Evolutionary conservation across 2,797 vertebrate genomes (phyloP).

Genomic region (Protosalanx chinensis): DNA sequence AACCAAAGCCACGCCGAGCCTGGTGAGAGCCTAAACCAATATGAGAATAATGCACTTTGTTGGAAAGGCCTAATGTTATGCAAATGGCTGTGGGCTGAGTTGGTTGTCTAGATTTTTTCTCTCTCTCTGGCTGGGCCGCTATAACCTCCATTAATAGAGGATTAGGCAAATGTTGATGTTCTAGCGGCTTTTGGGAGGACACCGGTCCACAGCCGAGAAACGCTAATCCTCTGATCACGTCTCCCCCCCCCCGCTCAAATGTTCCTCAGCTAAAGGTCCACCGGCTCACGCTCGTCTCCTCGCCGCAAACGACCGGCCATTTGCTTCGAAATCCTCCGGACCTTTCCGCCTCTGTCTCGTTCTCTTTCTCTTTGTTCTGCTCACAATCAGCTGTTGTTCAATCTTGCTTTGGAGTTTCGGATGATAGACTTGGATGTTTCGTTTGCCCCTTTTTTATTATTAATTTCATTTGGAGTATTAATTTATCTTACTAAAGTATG

Average conservation of each 20-base stretch:
- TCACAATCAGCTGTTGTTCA: constrained; percentile 4
- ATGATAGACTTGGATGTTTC: no score
- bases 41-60: constrained; percentile 77
- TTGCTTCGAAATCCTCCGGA: constrained; percentile 1
- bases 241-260: constrained; percentile 47
- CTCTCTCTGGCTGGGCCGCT: constrained; percentile 74
- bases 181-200: constrained; percentile 77
- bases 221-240: constrained; percentile 76
- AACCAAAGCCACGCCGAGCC: constrained; percentile 65
- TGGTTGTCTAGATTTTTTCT: constrained; percentile 69
- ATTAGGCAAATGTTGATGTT: constrained; percentile 83
- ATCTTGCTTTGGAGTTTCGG: constrained; percentile 9
- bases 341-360: constrained; percentile 15
- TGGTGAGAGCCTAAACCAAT: constrained; percentile 81
- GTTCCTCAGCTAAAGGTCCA: constrained; percentile 45
- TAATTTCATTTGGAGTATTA: constrained; percentile 24
- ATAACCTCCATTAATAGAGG: constrained; percentile 82
- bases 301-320: constrained; percentile 6
- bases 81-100: constrained; percentile 55
- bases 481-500: constrained; percentile 20
- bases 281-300: constrained; percentile 3
- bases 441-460: constrained; percentile 22
- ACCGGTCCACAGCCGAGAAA: constrained; percentile 64
- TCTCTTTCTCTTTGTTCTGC: constrained; percentile 14
- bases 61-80: constrained; percentile 76